Conservation (phyloP, 2,888 invertebrate species). For the Troides oblongomaculatus region DNA sequence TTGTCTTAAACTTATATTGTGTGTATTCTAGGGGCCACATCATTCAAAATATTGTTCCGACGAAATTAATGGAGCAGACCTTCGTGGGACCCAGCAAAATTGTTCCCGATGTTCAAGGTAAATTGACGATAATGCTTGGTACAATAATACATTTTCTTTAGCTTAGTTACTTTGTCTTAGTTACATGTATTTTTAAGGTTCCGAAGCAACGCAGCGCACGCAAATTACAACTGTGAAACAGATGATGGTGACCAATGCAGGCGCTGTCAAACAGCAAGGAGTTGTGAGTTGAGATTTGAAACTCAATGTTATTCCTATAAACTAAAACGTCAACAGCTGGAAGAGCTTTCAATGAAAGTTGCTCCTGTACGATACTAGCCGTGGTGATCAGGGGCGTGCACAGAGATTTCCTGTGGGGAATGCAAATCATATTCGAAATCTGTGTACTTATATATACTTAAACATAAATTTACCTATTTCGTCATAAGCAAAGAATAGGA, state of each 20-base stretch:
- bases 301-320: no score
- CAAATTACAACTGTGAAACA: slow-evolving; percentile 60
- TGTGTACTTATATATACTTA: no score
- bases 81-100: slow-evolving; percentile 95
- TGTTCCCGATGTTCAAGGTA: slow-evolving; percentile 89
- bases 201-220: slow-evolving; percentile 46
- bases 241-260: slow-evolving; percentile 86
- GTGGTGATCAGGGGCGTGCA: no score
- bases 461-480: no score
- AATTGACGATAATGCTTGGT: neutral
- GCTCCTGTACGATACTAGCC: no score
- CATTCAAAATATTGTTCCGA: slow-evolving; percentile 60
- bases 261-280: slow-evolving; percentile 93
- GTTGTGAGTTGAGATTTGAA: slow-evolving; percentile 77
- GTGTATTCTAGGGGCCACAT: slow-evolving; percentile 82
- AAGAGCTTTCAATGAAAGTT: no score
- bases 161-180: no score
- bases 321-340: no score
- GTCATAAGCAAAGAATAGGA: no score
- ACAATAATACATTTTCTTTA: no score
- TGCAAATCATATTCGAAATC: no score
- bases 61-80: slow-evolving; percentile 88
- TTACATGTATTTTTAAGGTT: slow-evolving; percentile 39
- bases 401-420: no score
- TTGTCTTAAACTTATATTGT: neutral